Evolutionary conservation across 2,113 vertebrate species (phyloP), one percentile per base, ranked within the genome.

Genomic region (Sylvilagus bachmani): DNA sequence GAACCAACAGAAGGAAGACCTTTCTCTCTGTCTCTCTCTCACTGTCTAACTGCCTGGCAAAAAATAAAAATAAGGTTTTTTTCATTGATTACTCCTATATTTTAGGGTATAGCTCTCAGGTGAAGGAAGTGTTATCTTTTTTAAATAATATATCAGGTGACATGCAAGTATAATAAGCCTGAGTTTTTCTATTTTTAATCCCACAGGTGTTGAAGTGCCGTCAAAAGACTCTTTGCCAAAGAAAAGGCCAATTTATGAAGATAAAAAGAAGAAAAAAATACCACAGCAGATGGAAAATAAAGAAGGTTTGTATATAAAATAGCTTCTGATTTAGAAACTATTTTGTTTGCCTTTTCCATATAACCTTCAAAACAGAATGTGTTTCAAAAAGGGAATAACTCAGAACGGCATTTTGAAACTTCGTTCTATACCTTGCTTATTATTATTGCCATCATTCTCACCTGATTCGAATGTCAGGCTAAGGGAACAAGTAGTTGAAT

Each of bases 141-240:
- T 58, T 17, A 14, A 44, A 44, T 44, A 44, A 16, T 14, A 17
- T 58, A 58, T 17, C 55, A 91, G 80, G 44, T 95, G 49, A 70
- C 62, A 49, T 78, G 17, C 25, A 61, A 86, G 19, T 86, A 38
- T 66, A 88, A 38, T 66, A 88, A 95, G 12, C 51, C 49, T 89
- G 17, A 85, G 36, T 0, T 83, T 95, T 94, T 88, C 24, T 6
- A 27, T 78, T 78, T 71, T 91, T 96, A 6, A 24, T 84, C 61
- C 36, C 62, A 38, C 71, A 99, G 99, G 99, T 97, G 98, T 99
- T 96, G 99, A 99, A 97, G 99, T 99, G 98, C 99, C 99, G 98
- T 99, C 99, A 97, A 99, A 99, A 99, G 99, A 99, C 96, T 98
- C 99, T 6, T 93, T 99, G 99, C 99, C 99, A 98, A 99, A 99